These are phyloP conservation scores for Hippasteria phrygiana DNA, from an alignment of 53 echinoderm and acorn worm species.

Conservation along the genomic window DNA sequence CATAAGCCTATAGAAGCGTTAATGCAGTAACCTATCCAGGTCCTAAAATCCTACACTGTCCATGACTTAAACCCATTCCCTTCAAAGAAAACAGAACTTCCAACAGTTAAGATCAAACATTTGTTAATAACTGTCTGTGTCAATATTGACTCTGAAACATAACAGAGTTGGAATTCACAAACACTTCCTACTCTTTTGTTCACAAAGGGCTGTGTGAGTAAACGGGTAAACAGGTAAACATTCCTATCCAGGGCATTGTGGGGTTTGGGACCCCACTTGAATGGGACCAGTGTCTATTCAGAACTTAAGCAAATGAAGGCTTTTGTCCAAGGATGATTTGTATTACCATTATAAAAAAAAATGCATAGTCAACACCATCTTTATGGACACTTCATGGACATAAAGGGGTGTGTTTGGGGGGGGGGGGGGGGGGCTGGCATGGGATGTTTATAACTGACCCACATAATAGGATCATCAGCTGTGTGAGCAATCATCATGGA, in stretches of 20 bases:
- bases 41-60: background rate
- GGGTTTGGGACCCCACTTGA: background rate
- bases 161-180: slow-evolving; percentile 13
- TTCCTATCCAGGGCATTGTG: background rate
- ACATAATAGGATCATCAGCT: background rate
- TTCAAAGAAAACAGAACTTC: background rate
- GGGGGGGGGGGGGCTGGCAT: background rate
- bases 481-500: too few relatives aligned
- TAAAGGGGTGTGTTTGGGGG: slow-evolving; percentile 7
- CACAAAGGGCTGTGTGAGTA: slow-evolving; percentile 9
- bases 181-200: slow-evolving; percentile 38
- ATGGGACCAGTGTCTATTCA: slow-evolving; percentile 1
- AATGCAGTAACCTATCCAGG: background rate
- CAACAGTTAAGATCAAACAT: background rate
- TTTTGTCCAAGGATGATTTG: slow-evolving; percentile 31
- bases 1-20: too few relatives aligned
- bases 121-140: background rate
- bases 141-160: background rate
- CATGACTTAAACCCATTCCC: background rate
- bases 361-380: slow-evolving; percentile 21
- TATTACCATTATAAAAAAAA: background rate
- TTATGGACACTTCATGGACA: slow-evolving; percentile 18
- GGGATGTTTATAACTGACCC: background rate
- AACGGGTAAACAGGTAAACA: slow-evolving; percentile 25
- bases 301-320: slow-evolving; percentile 11